Base-by-base conservation (phyloP, 2,888 invertebrate genomes). In the Acleris laterana region DNA sequence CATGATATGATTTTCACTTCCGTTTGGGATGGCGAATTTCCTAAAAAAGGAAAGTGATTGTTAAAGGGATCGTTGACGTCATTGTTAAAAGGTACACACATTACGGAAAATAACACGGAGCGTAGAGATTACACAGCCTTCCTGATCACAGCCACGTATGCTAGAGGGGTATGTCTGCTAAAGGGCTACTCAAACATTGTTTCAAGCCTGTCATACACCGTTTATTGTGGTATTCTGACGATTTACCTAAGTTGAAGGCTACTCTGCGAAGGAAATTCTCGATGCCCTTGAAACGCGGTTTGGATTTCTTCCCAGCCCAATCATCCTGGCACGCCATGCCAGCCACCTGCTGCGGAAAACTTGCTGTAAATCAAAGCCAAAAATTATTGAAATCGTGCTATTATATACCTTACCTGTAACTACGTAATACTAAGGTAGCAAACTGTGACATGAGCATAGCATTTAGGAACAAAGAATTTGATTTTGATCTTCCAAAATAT, bases 1-100 rank as follows among this genome's bases (percentile, higher is more conserved):
- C 92, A 93, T 19, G 92, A 93, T 75, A 92, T 89, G 62, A 93
- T 88, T 80, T 92, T 91, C 2, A 93, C 92, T 76, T 92, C 91
- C 1, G 91, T 91, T 70, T 88, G 88, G 1, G 92, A 91, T 25
- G 88, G 85, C 11, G 87, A 80, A 67, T 93, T 93, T 25, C 92
- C 92, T 92, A 83, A 80, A 68, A 55, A 53, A 48, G 48, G 50
- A 53, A 28, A 44, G 13, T 13, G 13, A n/a, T 3, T n/a, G n/a
- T 17, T 38, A 38, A 38, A 38, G 13, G 38, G 38, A 13, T 11
- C 13, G 11, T 38, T 38, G n/a, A n/a, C n/a, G n/a, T n/a, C n/a
- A n/a, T n/a, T n/a, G n/a, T n/a, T n/a, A n/a, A 5, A 38, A 16
- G 17, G n/a, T 16, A 17, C 17, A 46, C n/a, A 13, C 1, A 46